A percentile compares a stretch with the other conserved stretches of the same genome.
Evolutionary conservation across 1,140 invertebrate genomes (phyloP).

Genomic region (Papilio helenus): DNA sequence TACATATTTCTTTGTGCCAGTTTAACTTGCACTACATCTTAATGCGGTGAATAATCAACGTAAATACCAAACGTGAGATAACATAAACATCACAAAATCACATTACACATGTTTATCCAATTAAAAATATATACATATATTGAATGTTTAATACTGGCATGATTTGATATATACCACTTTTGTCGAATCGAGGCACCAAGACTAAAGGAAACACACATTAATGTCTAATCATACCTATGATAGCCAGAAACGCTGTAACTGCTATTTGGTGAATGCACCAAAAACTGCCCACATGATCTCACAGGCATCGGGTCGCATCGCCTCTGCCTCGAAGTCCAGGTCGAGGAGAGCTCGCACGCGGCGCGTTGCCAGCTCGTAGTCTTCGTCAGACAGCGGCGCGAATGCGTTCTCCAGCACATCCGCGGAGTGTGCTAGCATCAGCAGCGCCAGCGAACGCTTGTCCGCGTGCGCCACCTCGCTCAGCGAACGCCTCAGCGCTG

Average conservation of each 20-base stretch:
- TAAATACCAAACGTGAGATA: background rate
- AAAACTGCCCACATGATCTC: slow-evolving; percentile 99
- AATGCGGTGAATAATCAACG: background rate
- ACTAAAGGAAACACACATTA: background rate
- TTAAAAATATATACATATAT: slow-evolving; percentile 24
- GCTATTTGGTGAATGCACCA: slow-evolving; percentile 98
- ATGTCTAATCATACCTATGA: slow-evolving; percentile 11
- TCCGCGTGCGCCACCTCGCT: slow-evolving; percentile 99
- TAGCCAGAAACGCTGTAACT: slow-evolving; percentile 43
- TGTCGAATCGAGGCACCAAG: background rate
- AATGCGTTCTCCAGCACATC: slow-evolving; percentile 99
- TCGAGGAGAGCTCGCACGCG: slow-evolving; percentile 97
- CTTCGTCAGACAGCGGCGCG: slow-evolving; percentile 98
- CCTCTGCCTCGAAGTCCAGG: slow-evolving; percentile 97
- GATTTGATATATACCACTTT: slow-evolving; percentile 26
- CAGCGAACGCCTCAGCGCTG: slow-evolving; percentile 97
- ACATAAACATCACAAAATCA: background rate
- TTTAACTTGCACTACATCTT: background rate
- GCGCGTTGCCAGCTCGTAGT: slow-evolving; percentile 99
- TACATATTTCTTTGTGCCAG: slow-evolving; percentile 20
- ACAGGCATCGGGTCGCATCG: slow-evolving; percentile 92
- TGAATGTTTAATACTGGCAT: slow-evolving; percentile 32
- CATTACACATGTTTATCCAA: slow-evolving; percentile 18
- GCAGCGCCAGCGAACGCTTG: slow-evolving; percentile 94
- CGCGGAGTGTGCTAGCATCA: slow-evolving; percentile 98